Evolutionary conservation across 2,113 vertebrate genomes (phyloP), one percentile per base, ranked within the genome.

Genomic region (Melanerpes formicivorus): DNA sequence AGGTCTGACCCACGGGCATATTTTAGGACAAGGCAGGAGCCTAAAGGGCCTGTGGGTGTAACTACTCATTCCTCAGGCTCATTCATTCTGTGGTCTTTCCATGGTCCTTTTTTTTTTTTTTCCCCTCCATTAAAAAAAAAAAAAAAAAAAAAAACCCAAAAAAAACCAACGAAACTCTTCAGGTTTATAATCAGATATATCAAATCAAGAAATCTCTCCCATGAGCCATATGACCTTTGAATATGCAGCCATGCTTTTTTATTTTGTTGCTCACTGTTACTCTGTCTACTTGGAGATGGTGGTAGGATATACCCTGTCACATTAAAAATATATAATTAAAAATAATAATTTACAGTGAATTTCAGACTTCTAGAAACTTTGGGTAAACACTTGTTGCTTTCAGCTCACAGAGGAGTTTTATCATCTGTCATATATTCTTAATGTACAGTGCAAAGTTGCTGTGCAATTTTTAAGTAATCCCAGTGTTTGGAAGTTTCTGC

Each of bases 221-320:
- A 26, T 48, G 72, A 79, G 65, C 83, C 19, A 37, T 75, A 56
- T 91, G 69, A 65, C 85, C 77, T 95, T 75, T 90, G 60, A 92
- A 70, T 96, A 95, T 77, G 83, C 72, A 72, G 42, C 80, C 78
- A 52, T 54, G 67, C 73, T 96, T 86, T 65, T 64, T 54, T 84
- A 84, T 86, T 67, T 66, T 54, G 81, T 86, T 91, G 18, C 11
- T 79, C 56, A 19, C 27, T 63, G 69, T 91, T 94, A 84, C 83
- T 93, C 94, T 48, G 56, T 91, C 89, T 87, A 79, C 91, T 93
- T 91, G 95, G 95, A 96, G 90, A 93, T 79, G 90, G 79, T 94
- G 91, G 86, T 91, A 50, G 69, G 80, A 88, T 54, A 6, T n/a
- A 14, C 37, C 72, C 69, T 37, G 11, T 64, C 50, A n/a, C 56